Evolutionary conservation across 2,888 invertebrate genomes (phyloP).

Genomic region (Nemapogon koenigi): DNA sequence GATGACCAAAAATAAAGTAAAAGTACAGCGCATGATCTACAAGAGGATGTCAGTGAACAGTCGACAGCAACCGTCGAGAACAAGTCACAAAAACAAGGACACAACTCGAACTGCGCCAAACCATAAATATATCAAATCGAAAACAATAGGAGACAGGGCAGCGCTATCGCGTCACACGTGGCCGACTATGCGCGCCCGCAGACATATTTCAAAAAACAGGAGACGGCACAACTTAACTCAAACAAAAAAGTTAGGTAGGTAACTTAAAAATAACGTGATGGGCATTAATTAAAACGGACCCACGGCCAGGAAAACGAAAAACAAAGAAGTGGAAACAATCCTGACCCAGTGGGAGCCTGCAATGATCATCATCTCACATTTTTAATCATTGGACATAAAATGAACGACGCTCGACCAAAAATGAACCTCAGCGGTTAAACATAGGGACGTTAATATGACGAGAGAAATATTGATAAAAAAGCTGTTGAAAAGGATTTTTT

Average conservation of each 20-base stretch:
- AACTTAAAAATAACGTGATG: constrained; percentile 54
- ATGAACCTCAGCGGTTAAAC: constrained; percentile 20
- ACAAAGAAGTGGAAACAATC: constrained; percentile 60
- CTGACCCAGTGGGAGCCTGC: constrained; percentile 58
- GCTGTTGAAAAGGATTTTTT: constrained; percentile 61
- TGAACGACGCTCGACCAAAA: constrained; percentile 27
- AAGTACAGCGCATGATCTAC: constrained; percentile 39
- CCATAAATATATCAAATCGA: constrained; percentile 62
- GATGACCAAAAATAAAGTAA: background rate
- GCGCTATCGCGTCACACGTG: constrained; percentile 57
- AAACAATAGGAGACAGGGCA: constrained; percentile 59
- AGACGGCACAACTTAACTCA: constrained; percentile 22
- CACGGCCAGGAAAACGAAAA: constrained; percentile 59
- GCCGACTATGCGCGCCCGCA: constrained; percentile 26
- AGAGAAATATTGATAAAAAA: constrained; percentile 31
- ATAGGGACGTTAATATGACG: constrained; percentile 7
- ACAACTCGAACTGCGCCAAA: constrained; percentile 42
- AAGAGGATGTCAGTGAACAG: constrained; percentile 37
- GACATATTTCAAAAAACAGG: constrained; percentile 58
- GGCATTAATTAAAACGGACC: constrained; percentile 66
- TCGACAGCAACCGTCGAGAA: constrained; percentile 24
- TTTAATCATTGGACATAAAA: constrained; percentile 56
- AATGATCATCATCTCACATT: constrained; percentile 63
- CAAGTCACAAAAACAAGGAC: constrained; percentile 16
- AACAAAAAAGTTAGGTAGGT: constrained; percentile 32